Evolutionary conservation across 2,797 vertebrate genomes (phyloP).

Genomic region (Poecilia gillii): DNA sequence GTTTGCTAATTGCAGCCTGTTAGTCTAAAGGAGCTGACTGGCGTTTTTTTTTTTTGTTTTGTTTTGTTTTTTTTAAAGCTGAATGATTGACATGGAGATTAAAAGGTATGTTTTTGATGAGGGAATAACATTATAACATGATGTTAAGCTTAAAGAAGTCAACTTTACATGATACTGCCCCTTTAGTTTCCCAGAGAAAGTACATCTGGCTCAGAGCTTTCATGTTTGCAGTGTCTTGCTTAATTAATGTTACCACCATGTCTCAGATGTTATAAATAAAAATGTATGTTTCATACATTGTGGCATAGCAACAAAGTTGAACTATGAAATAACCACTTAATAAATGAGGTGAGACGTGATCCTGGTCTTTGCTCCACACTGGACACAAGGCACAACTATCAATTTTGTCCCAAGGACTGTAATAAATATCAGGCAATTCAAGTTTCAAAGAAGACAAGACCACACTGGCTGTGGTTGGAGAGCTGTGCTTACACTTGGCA

Average conservation of each 20-base stretch:
- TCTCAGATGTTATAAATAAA: not conserved
- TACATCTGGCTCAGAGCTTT: not conserved
- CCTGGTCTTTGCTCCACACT: slow-evolving; percentile 23
- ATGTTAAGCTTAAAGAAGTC: too few relatives aligned
- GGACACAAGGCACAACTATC: slow-evolving; percentile 43
- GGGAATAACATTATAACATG: too few relatives aligned
- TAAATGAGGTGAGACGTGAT: slow-evolving; percentile 25
- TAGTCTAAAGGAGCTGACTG: too few relatives aligned
- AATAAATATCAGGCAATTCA: slow-evolving; percentile 22
- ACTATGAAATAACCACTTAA: slow-evolving; percentile 44
- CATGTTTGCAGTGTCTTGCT: not conserved
- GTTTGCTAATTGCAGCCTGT: too few relatives aligned
- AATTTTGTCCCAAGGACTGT: slow-evolving; percentile 35
- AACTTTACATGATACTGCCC: too few relatives aligned
- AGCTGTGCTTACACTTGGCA: slow-evolving; percentile 88
- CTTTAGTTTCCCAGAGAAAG: not conserved
- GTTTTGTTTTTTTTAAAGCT: too few relatives aligned
- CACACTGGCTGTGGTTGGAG: slow-evolving; percentile 14
- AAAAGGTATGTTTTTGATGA: too few relatives aligned
- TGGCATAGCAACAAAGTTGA: slow-evolving; percentile 30
- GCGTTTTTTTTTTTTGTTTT: too few relatives aligned
- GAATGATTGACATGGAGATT: too few relatives aligned
- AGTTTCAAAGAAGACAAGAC: slow-evolving; percentile 12
- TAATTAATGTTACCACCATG: not conserved
- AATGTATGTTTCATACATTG: slow-evolving; percentile 16